Base-by-base conservation (phyloP, 92 coral and sea anemone genomes). In the Parazoanthus atlanticus region DNA sequence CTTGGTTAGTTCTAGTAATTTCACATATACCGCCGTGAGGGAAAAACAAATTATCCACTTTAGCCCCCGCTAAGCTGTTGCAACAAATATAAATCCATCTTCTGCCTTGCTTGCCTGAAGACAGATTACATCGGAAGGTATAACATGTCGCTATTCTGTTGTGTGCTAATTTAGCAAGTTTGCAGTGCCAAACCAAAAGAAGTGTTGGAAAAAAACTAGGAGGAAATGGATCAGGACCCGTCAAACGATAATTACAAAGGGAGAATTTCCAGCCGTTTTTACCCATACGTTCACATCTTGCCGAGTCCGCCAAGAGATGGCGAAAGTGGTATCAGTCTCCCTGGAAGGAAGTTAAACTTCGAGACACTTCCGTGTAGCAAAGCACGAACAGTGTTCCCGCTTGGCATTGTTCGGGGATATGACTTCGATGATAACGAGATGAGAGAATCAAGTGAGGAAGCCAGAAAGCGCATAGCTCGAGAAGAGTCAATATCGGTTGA, bases 321-420 rank as follows among this genome's bases (percentile, higher is more conserved):
- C 36, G 76, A 82, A 66, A 65, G n/a, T 71, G 3, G 75, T 8
- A 12, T 17, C 29, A n/a, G 7, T 29, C 13, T 43, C 19, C 34
- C 38, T 13, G 67, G 61, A 30, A 79, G 70, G 36, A 82, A 38
- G 86, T 66, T 76, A 30, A 65, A 82, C 86, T 82, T 65, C 5
- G 43, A 65, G 70, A 82, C 4, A 25, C 86, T 82, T 66, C 16
- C 74, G 34, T 82, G 56, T 15, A 28, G 76, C 56, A 82, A 66
- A 36, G 86, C 86, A n/a, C 61, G 76, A 23, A 82, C 86, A 11
- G 38, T 82, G 5, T 82, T 82, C 43, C 86, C 86, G 23, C 86
- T 82, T 36, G 76, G 86, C 19, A 82, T 82, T 64, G 76, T 65
- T 25, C 61, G 54, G 25, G 86, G 86, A 31, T 82, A 65, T 66